Evolutionary conservation across 2,113 vertebrate genomes (phyloP).

Genomic region (Ovibos moschatus): DNA sequence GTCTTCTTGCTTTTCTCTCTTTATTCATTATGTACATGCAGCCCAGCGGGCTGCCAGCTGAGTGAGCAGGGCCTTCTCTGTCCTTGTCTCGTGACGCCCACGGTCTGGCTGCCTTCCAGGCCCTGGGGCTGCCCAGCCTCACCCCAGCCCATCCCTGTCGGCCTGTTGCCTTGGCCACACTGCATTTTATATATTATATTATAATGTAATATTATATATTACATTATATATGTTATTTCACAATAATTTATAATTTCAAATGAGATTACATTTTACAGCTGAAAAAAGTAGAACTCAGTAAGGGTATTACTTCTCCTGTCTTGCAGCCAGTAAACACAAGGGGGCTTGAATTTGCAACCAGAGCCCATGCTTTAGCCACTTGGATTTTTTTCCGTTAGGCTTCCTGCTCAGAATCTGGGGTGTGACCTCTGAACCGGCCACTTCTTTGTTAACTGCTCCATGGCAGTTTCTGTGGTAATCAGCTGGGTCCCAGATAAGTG

Average conservation of each 20-base stretch:
- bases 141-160: background rate
- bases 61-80: background rate
- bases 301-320: too few relatives aligned
- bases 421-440: rapidly evolving
- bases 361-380: background rate
- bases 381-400: background rate
- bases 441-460: background rate
- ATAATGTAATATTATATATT: too few relatives aligned
- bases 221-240: too few relatives aligned
- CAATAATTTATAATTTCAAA: background rate
- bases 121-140: background rate
- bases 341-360: background rate
- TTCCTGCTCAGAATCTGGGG: background rate
- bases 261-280: background rate
- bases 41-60: background rate
- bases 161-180: background rate
- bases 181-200: too few relatives aligned
- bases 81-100: background rate
- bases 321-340: rapidly evolving
- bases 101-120: background rate
- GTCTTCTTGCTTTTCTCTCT: background rate
- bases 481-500: background rate
- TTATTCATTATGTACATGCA: background rate
- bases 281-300: background rate
- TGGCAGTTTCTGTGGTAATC: background rate